phyloP scores from a whole-genome alignment of 2,113 vertebrate species.

The Grammomys surdaster region DNA sequence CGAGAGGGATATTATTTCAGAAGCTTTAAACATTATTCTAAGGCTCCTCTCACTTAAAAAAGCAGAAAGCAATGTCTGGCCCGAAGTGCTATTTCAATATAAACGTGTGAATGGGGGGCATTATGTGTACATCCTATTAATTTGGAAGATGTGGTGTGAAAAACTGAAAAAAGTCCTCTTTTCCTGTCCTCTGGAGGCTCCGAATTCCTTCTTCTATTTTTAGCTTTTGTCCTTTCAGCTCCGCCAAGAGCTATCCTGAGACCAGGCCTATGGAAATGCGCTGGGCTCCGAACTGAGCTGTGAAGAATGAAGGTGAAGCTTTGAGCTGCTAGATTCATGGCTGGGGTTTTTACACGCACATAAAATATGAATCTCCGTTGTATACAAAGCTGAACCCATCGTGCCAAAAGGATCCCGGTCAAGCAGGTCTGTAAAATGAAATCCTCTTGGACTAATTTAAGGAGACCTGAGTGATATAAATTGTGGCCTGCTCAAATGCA shows the following conservation, averaged over 20 bases:
- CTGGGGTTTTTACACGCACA: constrained; percentile 87
- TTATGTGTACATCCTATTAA: constrained; percentile 29
- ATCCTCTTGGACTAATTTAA: constrained; percentile 90
- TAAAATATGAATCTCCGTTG: constrained; percentile 90
- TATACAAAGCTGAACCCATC: constrained; percentile 89
- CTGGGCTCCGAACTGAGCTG: constrained; percentile 83
- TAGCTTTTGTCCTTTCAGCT: constrained; percentile 76
- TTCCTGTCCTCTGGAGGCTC: not conserved
- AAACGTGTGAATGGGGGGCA: constrained; percentile 21
- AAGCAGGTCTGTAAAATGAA: constrained; percentile 90
- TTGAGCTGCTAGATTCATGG: constrained; percentile 87
- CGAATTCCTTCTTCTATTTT: constrained; percentile 66
- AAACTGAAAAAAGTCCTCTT: not conserved
- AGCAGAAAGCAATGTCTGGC: constrained; percentile 22
- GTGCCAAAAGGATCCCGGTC: constrained; percentile 88
- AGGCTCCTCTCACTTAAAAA: not conserved
- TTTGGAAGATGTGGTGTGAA: constrained; percentile 5
- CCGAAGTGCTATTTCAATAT: constrained; percentile 47
- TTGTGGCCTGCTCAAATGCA: constrained; percentile 87
- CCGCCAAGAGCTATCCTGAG: constrained; percentile 67
- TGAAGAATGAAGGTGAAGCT: constrained; percentile 88
- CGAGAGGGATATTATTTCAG: not conserved
- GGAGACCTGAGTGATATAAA: constrained; percentile 88
- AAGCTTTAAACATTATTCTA: not conserved
- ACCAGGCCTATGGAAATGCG: constrained; percentile 80